Evolutionary conservation across 53 echinoderm and acorn worm genomes (phyloP), one percentile per base, ranked within the genome.

Genomic region (Holothuria leucospilota): DNA sequence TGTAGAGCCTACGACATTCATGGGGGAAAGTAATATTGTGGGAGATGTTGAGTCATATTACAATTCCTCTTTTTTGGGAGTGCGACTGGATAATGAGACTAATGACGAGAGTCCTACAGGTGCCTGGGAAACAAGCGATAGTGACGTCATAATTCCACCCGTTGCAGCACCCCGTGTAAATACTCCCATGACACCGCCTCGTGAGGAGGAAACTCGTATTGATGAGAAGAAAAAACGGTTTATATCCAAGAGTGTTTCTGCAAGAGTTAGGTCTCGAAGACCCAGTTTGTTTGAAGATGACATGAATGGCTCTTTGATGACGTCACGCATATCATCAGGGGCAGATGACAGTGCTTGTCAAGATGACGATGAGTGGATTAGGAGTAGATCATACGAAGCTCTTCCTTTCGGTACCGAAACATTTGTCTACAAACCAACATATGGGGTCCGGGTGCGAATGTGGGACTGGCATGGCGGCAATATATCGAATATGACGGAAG

Each of bases 251-350:
- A 39, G 46, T 72, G 72, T 39, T 18, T 41, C 46, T 11, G 72
- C 14, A 11, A 30, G 72, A 14, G 46, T n/a, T 39, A 9, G 72
- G 21, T 72, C 72, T 6, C 34, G 72, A 18, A 72, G 72, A 39
- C n/a, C 72, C 13, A 72, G 72, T 39, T 39, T 72, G 40, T 39
- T 72, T 29, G 72, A 72, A 15, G 72, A 72, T 12, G 41, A 40
- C 13, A 46, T 0, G 4, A n/a, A 71, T 39, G 72, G 42, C 24
- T n/a, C 39, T 14, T n/a, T 46, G 21, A 23, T 72, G 72, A 2
- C 72, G 23, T 72, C 40, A 72, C 39, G 46, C 38, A 29, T 39
- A 72, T 20, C 40, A 39, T 39, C 5, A 29, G n/a, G 40, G 13
- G 40, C 3, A 39, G 72, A 39, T 38, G 41, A 2, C 20, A 39